Evolutionary conservation across 2,888 invertebrate species (phyloP).

Genomic region (Automeris io): DNA sequence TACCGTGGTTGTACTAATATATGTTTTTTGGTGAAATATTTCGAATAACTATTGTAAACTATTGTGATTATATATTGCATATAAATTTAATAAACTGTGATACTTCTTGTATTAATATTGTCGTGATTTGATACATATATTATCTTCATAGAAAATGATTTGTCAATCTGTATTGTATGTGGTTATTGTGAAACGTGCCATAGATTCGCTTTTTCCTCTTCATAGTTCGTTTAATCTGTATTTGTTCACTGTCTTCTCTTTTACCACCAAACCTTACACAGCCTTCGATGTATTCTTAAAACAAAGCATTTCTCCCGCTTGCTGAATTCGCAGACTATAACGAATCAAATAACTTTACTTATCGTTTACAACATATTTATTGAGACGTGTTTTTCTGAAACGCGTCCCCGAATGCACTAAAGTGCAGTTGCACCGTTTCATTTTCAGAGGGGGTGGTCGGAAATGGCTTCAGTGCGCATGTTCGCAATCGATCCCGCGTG

Average conservation of each 20-base stretch:
- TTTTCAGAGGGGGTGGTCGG: conserved; percentile 42
- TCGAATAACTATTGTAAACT: conserved; percentile 32
- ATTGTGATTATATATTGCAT: conserved; percentile 61
- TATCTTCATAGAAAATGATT: conserved; percentile 43
- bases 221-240: conserved; percentile 47
- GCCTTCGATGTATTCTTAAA: neutral
- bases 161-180: conserved; percentile 31
- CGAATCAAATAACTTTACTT: no score
- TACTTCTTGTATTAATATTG: conserved; percentile 46
- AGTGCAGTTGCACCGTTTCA: conserved; percentile 67
- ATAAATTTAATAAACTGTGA: conserved; percentile 52
- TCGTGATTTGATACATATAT: conserved; percentile 28
- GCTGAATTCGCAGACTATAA: conserved; percentile 9
- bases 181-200: conserved; percentile 32
- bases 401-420: conserved; percentile 66
- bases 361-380: no score
- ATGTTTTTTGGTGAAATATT: conserved; percentile 1
- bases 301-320: no score
- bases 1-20: conserved; percentile 16
- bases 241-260: conserved; percentile 11
- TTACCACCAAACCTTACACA: conserved; percentile 13
- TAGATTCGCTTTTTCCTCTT: conserved; percentile 64
- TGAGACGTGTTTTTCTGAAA: conserved; percentile 39
- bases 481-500: conserved; percentile 67
- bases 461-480: conserved; percentile 56